phyloP scores from a whole-genome alignment of 2,888 invertebrate species.

The Apamea sordens region DNA sequence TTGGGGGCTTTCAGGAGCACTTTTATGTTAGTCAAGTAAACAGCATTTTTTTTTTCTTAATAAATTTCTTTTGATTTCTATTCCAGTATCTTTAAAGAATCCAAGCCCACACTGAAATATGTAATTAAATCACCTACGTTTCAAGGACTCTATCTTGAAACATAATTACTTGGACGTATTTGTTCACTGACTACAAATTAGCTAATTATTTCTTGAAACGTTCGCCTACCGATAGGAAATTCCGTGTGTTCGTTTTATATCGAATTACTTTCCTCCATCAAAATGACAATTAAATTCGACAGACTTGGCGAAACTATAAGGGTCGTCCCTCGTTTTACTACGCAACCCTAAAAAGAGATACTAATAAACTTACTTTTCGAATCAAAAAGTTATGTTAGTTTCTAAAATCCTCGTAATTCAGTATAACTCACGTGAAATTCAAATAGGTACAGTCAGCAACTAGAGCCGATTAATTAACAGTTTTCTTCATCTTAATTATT shows the following conservation, averaged over 20 bases:
- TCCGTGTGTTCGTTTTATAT: background rate
- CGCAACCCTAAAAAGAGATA: background rate
- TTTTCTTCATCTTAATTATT: background rate
- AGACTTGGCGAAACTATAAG: background rate
- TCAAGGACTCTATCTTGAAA: slow-evolving; percentile 15
- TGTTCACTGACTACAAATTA: background rate
- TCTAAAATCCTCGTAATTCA: background rate
- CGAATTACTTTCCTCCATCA: background rate
- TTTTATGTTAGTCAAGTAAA: background rate
- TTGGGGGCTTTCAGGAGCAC: background rate
- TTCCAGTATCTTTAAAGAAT: background rate
- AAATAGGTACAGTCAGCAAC: background rate
- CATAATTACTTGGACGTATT: slow-evolving; percentile 11
- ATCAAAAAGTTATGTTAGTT: background rate
- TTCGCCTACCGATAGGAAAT: background rate
- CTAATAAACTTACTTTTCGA: background rate
- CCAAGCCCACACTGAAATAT: slow-evolving; percentile 10
- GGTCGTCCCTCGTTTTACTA: background rate
- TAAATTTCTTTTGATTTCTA: background rate
- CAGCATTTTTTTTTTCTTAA: background rate
- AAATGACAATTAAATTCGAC: background rate
- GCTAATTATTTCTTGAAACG: slow-evolving; percentile 7
- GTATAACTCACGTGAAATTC: background rate
- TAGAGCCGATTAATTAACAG: background rate
- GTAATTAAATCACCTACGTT: slow-evolving; percentile 25